Percentiles rank a stretch among this genome's conserved stretches.
phyloP scores from a whole-genome alignment of 1,140 invertebrate species.

The Diploscapter pachys region DNA sequence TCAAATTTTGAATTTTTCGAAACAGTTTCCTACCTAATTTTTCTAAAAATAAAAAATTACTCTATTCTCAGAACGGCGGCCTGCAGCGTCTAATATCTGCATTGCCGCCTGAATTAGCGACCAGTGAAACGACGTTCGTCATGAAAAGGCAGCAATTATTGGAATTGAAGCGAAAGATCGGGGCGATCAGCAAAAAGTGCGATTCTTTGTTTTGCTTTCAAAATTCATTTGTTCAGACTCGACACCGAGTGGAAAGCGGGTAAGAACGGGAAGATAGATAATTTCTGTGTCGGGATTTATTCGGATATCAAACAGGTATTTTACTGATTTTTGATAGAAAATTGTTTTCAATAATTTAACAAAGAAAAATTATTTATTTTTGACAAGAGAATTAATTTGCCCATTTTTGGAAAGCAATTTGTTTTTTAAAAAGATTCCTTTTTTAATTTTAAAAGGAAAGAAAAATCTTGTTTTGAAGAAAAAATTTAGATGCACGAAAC shows the following conservation, averaged over 20 bases:
- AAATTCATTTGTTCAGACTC: neutral
- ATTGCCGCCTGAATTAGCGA: conserved; percentile 10
- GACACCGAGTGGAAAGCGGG: conserved; percentile 31
- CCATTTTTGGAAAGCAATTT: neutral
- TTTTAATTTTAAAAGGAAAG: no score
- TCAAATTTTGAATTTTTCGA: neutral
- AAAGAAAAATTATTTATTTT: conserved; percentile 21
- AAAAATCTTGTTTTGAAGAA: no score
- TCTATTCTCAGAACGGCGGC: conserved; percentile 25
- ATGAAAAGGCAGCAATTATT: conserved; percentile 16
- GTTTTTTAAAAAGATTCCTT: no score
- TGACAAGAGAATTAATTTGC: neutral
- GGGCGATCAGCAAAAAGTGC: conserved; percentile 25
- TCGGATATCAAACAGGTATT: conserved; percentile 30
- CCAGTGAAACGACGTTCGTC: conserved; percentile 17
- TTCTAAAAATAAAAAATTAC: neutral
- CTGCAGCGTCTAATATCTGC: conserved; percentile 1
- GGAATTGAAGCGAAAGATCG: conserved; percentile 26
- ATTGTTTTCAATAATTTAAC: no score
- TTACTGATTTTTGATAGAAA: no score
- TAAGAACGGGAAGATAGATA: conserved; percentile 24
- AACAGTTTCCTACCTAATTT: neutral
- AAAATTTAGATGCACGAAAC: no score
- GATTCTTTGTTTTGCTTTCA: neutral
- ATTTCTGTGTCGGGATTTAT: conserved; percentile 27